Conservation (phyloP, 2,113 vertebrate genomes). For the Scopus umbretta region DNA sequence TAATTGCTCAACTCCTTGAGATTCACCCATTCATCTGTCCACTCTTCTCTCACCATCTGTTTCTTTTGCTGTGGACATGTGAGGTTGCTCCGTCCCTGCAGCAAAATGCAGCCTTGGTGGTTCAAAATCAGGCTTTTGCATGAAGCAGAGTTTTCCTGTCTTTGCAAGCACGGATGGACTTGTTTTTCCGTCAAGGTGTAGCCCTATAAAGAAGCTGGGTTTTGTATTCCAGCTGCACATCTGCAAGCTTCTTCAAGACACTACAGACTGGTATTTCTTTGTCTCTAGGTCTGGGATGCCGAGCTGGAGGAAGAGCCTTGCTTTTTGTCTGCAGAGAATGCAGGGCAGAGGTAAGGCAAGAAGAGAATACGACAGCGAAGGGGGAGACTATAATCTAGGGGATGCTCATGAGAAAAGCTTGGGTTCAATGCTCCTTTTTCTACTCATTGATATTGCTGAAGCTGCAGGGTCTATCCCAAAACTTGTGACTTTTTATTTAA, state of each 20-base stretch:
- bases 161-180: not conserved
- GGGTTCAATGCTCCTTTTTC: not conserved
- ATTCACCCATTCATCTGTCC: slow-evolving; percentile 32
- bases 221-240: not conserved
- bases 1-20: not conserved
- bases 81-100: slow-evolving; percentile 45
- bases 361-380: not conserved
- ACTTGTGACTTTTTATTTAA: not conserved
- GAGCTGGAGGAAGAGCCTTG: slow-evolving; percentile 70
- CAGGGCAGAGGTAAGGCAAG: slow-evolving; percentile 71
- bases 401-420: not conserved
- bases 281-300: slow-evolving; percentile 56
- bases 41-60: slow-evolving; percentile 42
- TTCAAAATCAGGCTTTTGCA: not conserved
- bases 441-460: not conserved
- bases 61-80: not conserved
- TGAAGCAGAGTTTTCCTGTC: not conserved
- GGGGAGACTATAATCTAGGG: not conserved
- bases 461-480: not conserved
- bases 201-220: not conserved
- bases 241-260: not conserved
- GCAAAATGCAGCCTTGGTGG: slow-evolving; percentile 15
- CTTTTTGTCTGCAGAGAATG: slow-evolving; percentile 66
- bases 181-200: not conserved
- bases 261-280: not conserved